phyloP scores from a whole-genome alignment of 1,140 invertebrate genomes.

The Druon quercuslanigerum region DNA sequence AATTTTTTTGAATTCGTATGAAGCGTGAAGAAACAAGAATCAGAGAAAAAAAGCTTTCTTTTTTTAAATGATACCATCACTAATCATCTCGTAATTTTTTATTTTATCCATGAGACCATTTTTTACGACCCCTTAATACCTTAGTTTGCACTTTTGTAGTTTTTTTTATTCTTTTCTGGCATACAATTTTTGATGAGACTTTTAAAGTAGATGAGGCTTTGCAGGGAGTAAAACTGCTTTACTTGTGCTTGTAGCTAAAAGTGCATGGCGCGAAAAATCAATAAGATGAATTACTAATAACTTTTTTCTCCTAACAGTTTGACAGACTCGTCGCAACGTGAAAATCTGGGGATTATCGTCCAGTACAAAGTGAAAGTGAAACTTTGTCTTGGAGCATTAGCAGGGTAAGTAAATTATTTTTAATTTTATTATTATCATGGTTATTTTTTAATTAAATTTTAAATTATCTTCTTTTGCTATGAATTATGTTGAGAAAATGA shows the following conservation, averaged over 20 bases:
- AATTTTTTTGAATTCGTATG: no score
- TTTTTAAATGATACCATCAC: no score
- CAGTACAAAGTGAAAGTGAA: conserved; percentile 99
- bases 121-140: no score
- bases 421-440: not conserved
- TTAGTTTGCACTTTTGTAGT: not conserved
- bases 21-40: no score
- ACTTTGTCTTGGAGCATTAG: conserved; percentile 94
- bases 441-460: not conserved
- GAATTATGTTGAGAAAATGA: not conserved
- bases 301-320: conserved; percentile 77
- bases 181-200: not conserved
- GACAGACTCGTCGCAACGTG: conserved; percentile 90
- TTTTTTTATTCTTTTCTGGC: not conserved
- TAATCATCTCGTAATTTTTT: no score
- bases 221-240: not conserved
- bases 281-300: conserved; percentile 9
- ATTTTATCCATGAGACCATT: no score
- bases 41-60: no score
- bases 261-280: not conserved
- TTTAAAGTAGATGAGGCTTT: not conserved
- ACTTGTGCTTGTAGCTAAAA: conserved; percentile 4
- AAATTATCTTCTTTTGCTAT: conserved; percentile 17
- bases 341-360: conserved; percentile 98
- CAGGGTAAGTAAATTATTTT: conserved; percentile 83